Percentiles rank a stretch among this genome's conserved stretches.
These are phyloP conservation scores for Steinernema scapterisci DNA, from an alignment of 2,888 invertebrate species.

Conservation along the genomic window DNA sequence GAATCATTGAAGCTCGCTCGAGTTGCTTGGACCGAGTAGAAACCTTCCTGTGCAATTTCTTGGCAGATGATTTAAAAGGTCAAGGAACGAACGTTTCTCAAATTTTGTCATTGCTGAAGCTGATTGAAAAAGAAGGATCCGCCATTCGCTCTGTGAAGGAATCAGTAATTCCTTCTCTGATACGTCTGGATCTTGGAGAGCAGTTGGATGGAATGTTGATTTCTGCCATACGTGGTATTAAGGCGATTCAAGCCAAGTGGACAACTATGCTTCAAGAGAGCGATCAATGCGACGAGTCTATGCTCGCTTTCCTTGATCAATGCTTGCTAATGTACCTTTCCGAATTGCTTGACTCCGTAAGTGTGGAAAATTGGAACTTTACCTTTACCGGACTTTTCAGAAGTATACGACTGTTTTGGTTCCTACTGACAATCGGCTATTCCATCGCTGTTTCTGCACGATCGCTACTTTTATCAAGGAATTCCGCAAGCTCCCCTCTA, in stretches of 20 bases:
- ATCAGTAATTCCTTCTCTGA: background rate
- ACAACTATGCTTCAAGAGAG: background rate
- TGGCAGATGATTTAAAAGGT: background rate
- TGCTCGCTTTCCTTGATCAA: conserved; percentile 51
- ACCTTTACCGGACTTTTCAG: conserved; percentile 37
- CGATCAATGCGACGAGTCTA: background rate
- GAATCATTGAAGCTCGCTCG: background rate
- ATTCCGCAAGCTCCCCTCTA: conserved; percentile 45
- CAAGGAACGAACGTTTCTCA: background rate
- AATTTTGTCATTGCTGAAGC: background rate
- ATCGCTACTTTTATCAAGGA: conserved; percentile 47
- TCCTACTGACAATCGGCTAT: conserved; percentile 54
- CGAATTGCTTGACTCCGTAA: conserved; percentile 58
- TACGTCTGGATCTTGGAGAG: background rate
- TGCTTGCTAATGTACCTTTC: conserved; percentile 55
- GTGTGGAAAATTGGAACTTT: background rate
- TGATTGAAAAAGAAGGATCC: background rate
- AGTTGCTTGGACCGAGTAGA: background rate
- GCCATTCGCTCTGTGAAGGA: background rate
- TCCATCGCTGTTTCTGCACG: conserved; percentile 51
- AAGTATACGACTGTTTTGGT: conserved; percentile 52
- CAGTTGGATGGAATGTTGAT: background rate
- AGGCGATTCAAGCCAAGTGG: background rate
- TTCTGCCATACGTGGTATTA: background rate
- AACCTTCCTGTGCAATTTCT: background rate